Conservation (phyloP, 2,113 vertebrate genomes). For the Alligator sinensis region DNA sequence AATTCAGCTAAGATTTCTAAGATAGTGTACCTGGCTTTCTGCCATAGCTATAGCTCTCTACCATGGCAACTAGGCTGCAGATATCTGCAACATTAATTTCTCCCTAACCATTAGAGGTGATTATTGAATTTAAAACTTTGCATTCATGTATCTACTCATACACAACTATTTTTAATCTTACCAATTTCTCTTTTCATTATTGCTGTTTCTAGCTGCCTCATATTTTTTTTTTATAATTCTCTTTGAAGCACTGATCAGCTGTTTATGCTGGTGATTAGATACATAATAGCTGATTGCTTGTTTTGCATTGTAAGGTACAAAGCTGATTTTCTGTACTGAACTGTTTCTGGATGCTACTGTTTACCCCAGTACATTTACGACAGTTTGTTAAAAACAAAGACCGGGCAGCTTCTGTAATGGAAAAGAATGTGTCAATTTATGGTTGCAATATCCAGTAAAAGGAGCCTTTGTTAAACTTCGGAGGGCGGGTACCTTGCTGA, state of each 20-base stretch:
- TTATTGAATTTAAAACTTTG: slow-evolving; percentile 44
- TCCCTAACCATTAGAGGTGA: not conserved
- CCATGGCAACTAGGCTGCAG: slow-evolving; percentile 60
- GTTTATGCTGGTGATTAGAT: slow-evolving; percentile 19
- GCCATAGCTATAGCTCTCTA: slow-evolving; percentile 36
- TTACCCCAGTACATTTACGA: slow-evolving; percentile 31
- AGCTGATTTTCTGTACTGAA: slow-evolving; percentile 47
- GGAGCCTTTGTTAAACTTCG: not conserved
- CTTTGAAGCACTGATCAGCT: not conserved
- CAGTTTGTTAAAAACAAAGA: slow-evolving; percentile 34
- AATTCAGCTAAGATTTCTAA: slow-evolving; percentile 54
- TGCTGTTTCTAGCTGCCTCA: not conserved
- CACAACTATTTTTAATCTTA: fast-evolving
- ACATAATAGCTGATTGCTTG: slow-evolving; percentile 61
- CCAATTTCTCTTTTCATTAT: slow-evolving; percentile 3
- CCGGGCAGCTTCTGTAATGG: not conserved
- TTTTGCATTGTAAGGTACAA: slow-evolving; percentile 24
- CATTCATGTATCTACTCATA: not conserved
- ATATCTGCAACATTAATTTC: not conserved
- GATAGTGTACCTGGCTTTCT: slow-evolving; percentile 40
- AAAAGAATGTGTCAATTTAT: not conserved
- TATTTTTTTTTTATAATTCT: not conserved
- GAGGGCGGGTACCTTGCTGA: not conserved
- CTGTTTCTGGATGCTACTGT: slow-evolving; percentile 31
- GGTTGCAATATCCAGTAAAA: not conserved